Conservation (phyloP, 2,888 invertebrate species). For the Quadroppia sp. region DNA sequence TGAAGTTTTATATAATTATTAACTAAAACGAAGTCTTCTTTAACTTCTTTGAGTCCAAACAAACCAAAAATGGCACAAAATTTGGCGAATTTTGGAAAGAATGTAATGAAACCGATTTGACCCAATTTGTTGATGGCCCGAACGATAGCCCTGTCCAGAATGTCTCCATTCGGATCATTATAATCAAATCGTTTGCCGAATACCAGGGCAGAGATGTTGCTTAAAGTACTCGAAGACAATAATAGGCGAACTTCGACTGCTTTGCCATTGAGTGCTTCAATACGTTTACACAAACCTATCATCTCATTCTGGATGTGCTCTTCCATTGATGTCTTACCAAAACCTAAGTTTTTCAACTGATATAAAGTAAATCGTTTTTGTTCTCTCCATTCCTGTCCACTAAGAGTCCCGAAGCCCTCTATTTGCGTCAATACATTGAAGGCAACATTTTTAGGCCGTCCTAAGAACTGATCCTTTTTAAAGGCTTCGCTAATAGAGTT, state of each 20-base stretch:
- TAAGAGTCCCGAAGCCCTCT: conserved; percentile 39
- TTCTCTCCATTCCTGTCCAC: conserved; percentile 47
- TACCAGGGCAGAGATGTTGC: conserved; percentile 47
- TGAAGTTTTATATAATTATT: conserved; percentile 15
- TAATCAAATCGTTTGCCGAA: conserved; percentile 47
- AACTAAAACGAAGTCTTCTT: conserved; percentile 4
- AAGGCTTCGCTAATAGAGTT: conserved; percentile 38
- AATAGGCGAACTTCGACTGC: background rate
- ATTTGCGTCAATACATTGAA: conserved; percentile 40
- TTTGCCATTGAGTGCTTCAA: conserved; percentile 38
- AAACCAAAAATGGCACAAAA: conserved; percentile 4
- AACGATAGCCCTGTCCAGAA: conserved; percentile 3
- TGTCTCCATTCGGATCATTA: conserved; percentile 43
- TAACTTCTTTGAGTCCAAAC: conserved; percentile 19
- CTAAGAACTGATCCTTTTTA: conserved; percentile 39
- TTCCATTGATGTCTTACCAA: conserved; percentile 48
- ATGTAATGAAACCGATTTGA: conserved; percentile 29
- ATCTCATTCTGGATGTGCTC: conserved; percentile 47
- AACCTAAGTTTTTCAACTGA: conserved; percentile 47
- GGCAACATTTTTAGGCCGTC: conserved; percentile 38
- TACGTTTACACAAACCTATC: conserved; percentile 41
- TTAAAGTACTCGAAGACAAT: conserved; percentile 46
- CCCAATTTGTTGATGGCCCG: conserved; percentile 23
- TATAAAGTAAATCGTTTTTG: conserved; percentile 47
- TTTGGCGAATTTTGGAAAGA: conserved; percentile 27